Base-by-base conservation (phyloP, 2,888 invertebrate genomes). In the Ganaspis brasiliensis region DNA sequence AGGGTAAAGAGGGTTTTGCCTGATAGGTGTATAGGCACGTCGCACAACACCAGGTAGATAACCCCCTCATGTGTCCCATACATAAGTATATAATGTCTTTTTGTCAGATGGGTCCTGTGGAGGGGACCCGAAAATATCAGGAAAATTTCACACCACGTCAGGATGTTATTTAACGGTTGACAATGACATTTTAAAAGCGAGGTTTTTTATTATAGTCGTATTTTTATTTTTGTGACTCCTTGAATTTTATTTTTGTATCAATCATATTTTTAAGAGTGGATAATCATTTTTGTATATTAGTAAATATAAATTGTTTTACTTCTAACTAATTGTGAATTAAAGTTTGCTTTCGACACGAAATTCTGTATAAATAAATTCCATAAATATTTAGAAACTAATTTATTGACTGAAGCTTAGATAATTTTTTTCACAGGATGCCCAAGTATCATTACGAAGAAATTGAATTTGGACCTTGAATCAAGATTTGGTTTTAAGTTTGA, bases 31-130 rank as follows among this genome's bases (percentile, higher is more conserved):
- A 63, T 40, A 21, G 63, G 24, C 40, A 79, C 70, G 71, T 70
- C 55, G 37, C 63, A 63, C 77, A 80, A 79, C 78, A 61, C 63
- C 75, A 75, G 75, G 75, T 76, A 76, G 55, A 56, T 72, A 37
- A 55, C 31, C 72, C 55, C 72, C 16, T 52, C 72, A 8, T 55
- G 9, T 72, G 63, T 63, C 40, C 72, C 52, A 45, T 57, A 56
- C 21, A 63, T 37, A 67, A 14, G 63, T 67, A 45, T 67, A 67
- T 55, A 37, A 72, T 72, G 37, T 21, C 55, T 72, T 72, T 72
- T 72, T 72, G 52, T 72, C 72, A 26, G 5, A 72, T 8, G 21
- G 19, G 16, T 10, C 35, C 12, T 9, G 67, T 63, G 37, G 5
- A 45, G 67, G 67, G 67, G 24, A 10, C 45, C 61, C n/a, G n/a